Percentiles rank a stretch among this genome's conserved stretches.
Evolutionary conservation across 2,113 vertebrate species (phyloP).

Genomic region (Raphicerus campestris): DNA sequence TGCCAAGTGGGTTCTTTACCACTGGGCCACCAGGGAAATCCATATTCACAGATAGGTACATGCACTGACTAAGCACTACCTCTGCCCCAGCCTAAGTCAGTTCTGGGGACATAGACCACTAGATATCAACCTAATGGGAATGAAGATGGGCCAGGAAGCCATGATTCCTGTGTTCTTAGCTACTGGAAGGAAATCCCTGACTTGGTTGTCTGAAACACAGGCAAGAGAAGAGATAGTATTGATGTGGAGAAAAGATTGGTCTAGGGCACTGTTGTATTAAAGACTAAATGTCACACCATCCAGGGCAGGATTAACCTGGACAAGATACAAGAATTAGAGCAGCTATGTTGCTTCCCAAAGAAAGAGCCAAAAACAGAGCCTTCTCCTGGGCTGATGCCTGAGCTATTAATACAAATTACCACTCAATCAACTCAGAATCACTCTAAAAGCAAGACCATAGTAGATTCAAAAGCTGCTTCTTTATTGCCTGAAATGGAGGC

Average conservation of each 20-base stretch:
- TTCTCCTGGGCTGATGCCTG: not conserved
- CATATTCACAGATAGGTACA: not conserved
- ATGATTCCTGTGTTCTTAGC: not conserved
- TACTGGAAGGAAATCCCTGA: not conserved
- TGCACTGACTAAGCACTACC: not conserved
- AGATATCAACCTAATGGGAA: not conserved
- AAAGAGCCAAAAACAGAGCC: not conserved
- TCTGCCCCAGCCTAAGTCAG: not conserved
- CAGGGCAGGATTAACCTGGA: no score
- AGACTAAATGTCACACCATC: not conserved
- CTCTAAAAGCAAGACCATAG: not conserved
- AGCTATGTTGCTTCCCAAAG: not conserved
- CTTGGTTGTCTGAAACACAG: not conserved
- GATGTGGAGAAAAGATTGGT: not conserved
- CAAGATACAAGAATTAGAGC: no score
- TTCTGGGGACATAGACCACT: not conserved
- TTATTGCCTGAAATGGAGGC: slow-evolving; percentile 13
- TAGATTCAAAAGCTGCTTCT: slow-evolving; percentile 28
- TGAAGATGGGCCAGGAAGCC: not conserved
- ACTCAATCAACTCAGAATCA: not conserved
- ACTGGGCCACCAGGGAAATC: not conserved
- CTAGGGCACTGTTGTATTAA: not conserved
- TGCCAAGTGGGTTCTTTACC: not conserved
- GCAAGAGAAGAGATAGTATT: not conserved
- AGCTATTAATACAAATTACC: not conserved